These are phyloP conservation scores for Poecile montanus DNA, from an alignment of 2,797 vertebrate species.

Conservation along the genomic window DNA sequence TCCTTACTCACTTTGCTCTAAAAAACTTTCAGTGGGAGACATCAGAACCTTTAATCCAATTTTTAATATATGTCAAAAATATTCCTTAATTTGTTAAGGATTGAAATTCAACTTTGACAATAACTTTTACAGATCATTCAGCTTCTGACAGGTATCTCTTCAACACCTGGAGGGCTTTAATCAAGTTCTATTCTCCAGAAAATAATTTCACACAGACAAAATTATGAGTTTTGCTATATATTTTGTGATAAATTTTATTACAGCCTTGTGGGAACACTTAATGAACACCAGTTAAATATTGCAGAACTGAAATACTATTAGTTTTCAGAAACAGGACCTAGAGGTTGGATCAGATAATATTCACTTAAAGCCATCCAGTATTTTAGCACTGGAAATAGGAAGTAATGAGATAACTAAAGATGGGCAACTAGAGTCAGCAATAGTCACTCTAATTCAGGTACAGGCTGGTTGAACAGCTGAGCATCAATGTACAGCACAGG, in stretches of 20 bases:
- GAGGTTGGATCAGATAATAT: neutral
- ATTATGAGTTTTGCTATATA: neutral
- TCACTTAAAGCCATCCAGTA: neutral
- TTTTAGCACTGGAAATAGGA: neutral
- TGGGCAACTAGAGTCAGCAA: neutral
- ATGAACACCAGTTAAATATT: neutral
- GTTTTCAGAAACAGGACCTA: neutral
- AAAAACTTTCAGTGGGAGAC: neutral
- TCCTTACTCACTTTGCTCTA: neutral
- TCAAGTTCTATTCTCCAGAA: neutral
- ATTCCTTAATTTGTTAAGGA: neutral
- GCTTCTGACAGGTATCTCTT: neutral
- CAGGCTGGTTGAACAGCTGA: neutral
- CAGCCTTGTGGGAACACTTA: rapidly evolving
- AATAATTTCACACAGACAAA: neutral
- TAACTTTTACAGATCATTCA: neutral
- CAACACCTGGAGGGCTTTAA: neutral
- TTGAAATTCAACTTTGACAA: neutral
- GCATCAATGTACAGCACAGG: neutral
- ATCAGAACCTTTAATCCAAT: neutral
- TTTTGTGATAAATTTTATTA: neutral
- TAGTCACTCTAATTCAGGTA: neutral
- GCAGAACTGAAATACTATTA: neutral
- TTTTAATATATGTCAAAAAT: neutral
- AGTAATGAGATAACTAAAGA: neutral